phyloP scores from a whole-genome alignment of 2,888 invertebrate species.

The Stomorhina lunata region DNA sequence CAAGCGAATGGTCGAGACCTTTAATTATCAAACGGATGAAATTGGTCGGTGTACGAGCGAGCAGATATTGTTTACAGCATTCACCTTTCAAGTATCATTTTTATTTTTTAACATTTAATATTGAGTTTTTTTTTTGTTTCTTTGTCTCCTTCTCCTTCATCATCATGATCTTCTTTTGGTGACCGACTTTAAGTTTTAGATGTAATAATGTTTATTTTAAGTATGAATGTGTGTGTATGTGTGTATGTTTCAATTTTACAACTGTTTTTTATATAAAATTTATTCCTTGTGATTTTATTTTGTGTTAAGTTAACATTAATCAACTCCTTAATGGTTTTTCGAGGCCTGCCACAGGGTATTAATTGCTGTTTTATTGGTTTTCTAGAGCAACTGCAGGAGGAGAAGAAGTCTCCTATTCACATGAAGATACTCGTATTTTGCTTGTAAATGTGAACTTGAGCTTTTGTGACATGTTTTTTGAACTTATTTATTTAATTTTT shows the following conservation, averaged over 20 bases:
- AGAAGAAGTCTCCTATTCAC: neutral
- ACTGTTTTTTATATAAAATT: constrained; percentile 35
- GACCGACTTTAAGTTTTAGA: constrained; percentile 44
- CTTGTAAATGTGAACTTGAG: constrained; percentile 62
- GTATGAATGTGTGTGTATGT: neutral
- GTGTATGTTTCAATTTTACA: constrained; percentile 25
- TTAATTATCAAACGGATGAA: constrained; percentile 25
- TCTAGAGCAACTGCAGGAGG: constrained; percentile 50
- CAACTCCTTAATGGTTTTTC: constrained; percentile 65
- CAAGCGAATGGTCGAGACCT: neutral
- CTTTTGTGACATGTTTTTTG: constrained; percentile 55
- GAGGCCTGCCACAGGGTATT: constrained; percentile 66
- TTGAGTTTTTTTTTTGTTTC: constrained; percentile 29
- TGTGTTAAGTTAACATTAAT: constrained; percentile 65
- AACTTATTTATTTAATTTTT: constrained; percentile 1
- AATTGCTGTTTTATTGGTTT: constrained; percentile 66
- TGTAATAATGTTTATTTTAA: neutral
- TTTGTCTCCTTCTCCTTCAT: neutral
- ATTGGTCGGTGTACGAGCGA: constrained; percentile 39
- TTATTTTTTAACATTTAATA: constrained; percentile 50
- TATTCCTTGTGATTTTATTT: constrained; percentile 63
- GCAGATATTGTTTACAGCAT: constrained; percentile 53
- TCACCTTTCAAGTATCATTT: constrained; percentile 56
- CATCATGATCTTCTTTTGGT: neutral
- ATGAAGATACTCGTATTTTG: too few relatives aligned